Conservation (phyloP, 2,797 vertebrate genomes). For the Pseudochaenichthys georgianus region DNA sequence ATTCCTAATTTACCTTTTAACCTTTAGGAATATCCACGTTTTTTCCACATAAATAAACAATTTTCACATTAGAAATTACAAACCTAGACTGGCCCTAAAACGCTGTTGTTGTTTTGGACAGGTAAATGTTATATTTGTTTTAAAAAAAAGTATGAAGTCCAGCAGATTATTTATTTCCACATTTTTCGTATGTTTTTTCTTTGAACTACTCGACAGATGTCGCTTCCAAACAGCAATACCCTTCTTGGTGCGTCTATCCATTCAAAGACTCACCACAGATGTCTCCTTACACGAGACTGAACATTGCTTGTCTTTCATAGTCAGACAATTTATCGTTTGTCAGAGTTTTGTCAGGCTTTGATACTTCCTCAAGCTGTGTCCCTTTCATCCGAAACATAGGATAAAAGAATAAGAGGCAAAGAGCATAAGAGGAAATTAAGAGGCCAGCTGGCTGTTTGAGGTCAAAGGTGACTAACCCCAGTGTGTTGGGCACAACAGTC, state of each 20-base stretch:
- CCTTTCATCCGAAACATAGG: constrained; percentile 32
- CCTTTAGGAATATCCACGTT: too few relatives aligned
- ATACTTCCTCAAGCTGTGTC: constrained; percentile 76
- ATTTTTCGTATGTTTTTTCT: background rate
- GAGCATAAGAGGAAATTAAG: constrained; percentile 52
- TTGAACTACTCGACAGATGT: constrained; percentile 42
- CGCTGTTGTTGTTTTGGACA: background rate
- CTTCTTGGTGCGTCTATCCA: constrained; percentile 4
- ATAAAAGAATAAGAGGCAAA: constrained; percentile 52
- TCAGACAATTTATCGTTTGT: constrained; percentile 64
- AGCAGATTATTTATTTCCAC: background rate
- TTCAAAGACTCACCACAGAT: constrained; percentile 66
- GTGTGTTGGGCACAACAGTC: constrained; percentile 62
- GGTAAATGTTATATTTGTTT: background rate
- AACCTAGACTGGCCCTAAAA: too few relatives aligned
- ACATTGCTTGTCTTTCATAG: constrained; percentile 49
- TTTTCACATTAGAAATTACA: too few relatives aligned
- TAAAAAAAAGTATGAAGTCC: background rate
- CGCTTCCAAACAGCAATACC: constrained; percentile 20
- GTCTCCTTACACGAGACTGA: constrained; percentile 60
- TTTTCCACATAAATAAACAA: too few relatives aligned
- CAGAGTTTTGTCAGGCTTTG: constrained; percentile 56
- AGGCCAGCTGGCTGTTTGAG: constrained; percentile 70
- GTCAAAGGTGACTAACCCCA: constrained; percentile 63
- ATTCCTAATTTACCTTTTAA: too few relatives aligned